phyloP scores from a whole-genome alignment of 2,888 invertebrate species.

The Phyllotreta striolata region DNA sequence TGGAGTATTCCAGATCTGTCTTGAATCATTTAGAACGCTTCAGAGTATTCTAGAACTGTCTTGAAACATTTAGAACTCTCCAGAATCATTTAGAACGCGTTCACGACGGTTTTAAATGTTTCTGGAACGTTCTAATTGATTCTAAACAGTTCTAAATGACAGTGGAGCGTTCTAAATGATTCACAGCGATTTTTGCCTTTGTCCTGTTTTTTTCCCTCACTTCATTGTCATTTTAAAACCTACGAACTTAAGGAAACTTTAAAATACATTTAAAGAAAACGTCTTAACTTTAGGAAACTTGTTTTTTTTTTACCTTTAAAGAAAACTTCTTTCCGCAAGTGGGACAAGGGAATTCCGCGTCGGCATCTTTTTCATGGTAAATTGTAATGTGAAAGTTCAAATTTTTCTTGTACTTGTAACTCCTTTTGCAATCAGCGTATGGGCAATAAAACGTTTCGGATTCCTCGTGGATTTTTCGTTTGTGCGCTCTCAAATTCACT shows the following conservation, averaged over 20 bases:
- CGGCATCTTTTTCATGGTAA: conserved; percentile 45
- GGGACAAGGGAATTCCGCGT: conserved; percentile 32
- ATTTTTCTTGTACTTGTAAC: conserved; percentile 51
- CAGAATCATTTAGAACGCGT: no score
- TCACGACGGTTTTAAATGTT: no score
- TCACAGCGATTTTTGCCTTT: conserved; percentile 4
- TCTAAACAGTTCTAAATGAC: no score
- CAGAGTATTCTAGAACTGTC: no score
- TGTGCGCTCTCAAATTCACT: conserved; percentile 45
- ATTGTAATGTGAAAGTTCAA: conserved; percentile 47
- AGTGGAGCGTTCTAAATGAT: neutral
- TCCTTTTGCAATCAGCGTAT: conserved; percentile 47
- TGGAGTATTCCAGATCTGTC: no score
- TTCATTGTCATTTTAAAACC: neutral
- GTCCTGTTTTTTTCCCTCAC: neutral
- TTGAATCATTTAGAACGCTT: no score
- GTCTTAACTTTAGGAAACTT: neutral
- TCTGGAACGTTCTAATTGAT: no score
- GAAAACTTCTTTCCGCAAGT: conserved; percentile 40
- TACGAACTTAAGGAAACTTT: neutral
- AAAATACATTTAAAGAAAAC: neutral
- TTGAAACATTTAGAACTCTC: no score
- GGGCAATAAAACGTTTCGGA: conserved; percentile 46
- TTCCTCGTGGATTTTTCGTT: conserved; percentile 41
- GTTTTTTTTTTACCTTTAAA: conserved; percentile 37